Percentiles rank a stretch among this genome's conserved stretches.
phyloP scores from a whole-genome alignment of 1,140 invertebrate species.

The Psilanteris sp. region DNA sequence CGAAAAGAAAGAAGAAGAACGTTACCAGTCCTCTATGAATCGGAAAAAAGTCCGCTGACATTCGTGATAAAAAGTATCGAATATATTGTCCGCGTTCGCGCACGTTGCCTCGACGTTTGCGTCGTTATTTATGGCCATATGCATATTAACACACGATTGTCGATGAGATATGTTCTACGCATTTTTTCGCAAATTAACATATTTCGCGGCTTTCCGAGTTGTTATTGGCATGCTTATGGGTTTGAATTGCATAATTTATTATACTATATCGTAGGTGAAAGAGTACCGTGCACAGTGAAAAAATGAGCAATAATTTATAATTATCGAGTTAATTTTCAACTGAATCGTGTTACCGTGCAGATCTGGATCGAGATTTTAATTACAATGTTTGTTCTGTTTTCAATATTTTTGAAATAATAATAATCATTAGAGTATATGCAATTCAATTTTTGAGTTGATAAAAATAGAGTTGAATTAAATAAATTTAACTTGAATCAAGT shows the following conservation, averaged over 20 bases:
- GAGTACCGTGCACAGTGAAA: not conserved
- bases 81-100: slow-evolving; percentile 49
- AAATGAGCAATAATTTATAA: too few relatives aligned
- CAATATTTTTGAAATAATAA: too few relatives aligned
- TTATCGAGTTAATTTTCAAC: too few relatives aligned
- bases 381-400: too few relatives aligned
- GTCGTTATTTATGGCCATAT: slow-evolving; percentile 50
- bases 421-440: too few relatives aligned
- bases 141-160: slow-evolving; percentile 55
- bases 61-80: slow-evolving; percentile 56
- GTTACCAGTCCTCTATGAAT: slow-evolving; percentile 34
- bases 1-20: slow-evolving; percentile 47
- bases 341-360: too few relatives aligned
- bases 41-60: slow-evolving; percentile 57
- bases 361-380: too few relatives aligned
- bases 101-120: slow-evolving; percentile 14
- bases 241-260: slow-evolving; percentile 27
- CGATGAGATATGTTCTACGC: slow-evolving; percentile 45
- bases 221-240: slow-evolving; percentile 48
- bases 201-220: slow-evolving; percentile 41
- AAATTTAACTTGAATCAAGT: too few relatives aligned
- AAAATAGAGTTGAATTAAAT: too few relatives aligned
- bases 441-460: too few relatives aligned
- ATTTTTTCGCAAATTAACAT: slow-evolving; percentile 49
- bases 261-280: not conserved